phyloP scores from a whole-genome alignment of 2,888 invertebrate species.

The Pristionchus entomophagus region DNA sequence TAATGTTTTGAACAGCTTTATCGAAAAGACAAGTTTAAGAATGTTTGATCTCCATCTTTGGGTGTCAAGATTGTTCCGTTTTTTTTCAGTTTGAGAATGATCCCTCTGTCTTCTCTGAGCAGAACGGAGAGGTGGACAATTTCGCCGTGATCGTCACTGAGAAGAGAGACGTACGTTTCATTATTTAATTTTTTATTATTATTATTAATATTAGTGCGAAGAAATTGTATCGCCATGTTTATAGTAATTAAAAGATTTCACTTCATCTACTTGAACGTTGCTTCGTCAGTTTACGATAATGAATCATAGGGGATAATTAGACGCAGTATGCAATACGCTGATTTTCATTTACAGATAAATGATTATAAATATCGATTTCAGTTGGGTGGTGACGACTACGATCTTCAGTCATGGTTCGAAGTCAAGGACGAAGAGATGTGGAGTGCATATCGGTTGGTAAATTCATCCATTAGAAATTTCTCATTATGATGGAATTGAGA shows the following conservation, averaged over 20 bases:
- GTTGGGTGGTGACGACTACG: slow-evolving; percentile 71
- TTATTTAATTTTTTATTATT: neutral
- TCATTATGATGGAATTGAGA: no score
- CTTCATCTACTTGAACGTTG: no score
- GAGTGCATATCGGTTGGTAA: slow-evolving; percentile 57
- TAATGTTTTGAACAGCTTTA: neutral
- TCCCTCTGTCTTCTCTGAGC: slow-evolving; percentile 65
- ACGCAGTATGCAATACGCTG: no score
- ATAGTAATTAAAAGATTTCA: no score
- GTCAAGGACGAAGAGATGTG: slow-evolving; percentile 70
- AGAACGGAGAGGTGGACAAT: slow-evolving; percentile 71
- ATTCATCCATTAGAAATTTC: no score
- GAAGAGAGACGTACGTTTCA: slow-evolving; percentile 59
- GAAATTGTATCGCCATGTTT: no score
- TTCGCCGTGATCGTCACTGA: slow-evolving; percentile 74
- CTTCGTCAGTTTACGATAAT: no score
- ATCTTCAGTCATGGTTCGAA: slow-evolving; percentile 72
- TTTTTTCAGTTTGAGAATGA: slow-evolving; percentile 69
- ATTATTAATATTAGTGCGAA: no score
- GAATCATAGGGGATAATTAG: no score
- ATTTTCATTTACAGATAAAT: no score
- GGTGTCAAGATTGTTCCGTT: neutral
- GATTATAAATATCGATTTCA: slow-evolving; percentile 43
- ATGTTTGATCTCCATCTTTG: neutral
- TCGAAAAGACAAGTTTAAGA: no score